phyloP scores from a whole-genome alignment of 2,113 vertebrate genomes.

The Chionomys nivalis region DNA sequence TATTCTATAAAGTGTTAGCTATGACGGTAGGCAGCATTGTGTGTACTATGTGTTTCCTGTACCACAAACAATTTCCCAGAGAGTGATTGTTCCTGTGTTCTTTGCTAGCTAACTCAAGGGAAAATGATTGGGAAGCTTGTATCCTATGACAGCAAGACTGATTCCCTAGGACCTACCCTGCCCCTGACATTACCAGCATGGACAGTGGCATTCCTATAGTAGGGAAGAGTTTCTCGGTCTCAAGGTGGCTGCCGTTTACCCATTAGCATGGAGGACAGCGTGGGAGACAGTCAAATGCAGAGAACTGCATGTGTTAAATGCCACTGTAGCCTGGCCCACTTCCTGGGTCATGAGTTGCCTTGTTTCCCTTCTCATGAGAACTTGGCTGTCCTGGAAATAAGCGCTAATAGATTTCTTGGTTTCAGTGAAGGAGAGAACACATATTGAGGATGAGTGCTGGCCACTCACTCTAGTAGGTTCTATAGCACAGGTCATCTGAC shows the following conservation, averaged over 20 bases:
- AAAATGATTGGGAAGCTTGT: not conserved
- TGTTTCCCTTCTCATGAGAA: not conserved
- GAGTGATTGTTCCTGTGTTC: not conserved
- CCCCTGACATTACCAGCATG: not conserved
- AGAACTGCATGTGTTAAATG: not conserved
- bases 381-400: not conserved
- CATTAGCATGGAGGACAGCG: not conserved
- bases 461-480: not conserved
- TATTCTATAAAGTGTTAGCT: not conserved
- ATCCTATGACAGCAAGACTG: not conserved
- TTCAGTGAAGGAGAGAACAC: not conserved
- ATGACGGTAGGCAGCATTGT: rapidly evolving
- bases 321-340: not conserved
- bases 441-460: not conserved
- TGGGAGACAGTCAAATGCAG: not conserved
- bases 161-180: not conserved
- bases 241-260: not conserved
- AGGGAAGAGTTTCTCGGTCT: not conserved
- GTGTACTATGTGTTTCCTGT: not conserved
- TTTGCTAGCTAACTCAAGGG: not conserved
- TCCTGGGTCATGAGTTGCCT: not conserved
- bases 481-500: not conserved
- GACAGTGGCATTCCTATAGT: not conserved
- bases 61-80: not conserved
- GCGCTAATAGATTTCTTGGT: not conserved